A percentile compares a stretch with the other conserved stretches of the same genome.
These are phyloP conservation scores for Limosa lapponica DNA, from an alignment of 2,797 vertebrate genomes.

Conservation along the genomic window DNA sequence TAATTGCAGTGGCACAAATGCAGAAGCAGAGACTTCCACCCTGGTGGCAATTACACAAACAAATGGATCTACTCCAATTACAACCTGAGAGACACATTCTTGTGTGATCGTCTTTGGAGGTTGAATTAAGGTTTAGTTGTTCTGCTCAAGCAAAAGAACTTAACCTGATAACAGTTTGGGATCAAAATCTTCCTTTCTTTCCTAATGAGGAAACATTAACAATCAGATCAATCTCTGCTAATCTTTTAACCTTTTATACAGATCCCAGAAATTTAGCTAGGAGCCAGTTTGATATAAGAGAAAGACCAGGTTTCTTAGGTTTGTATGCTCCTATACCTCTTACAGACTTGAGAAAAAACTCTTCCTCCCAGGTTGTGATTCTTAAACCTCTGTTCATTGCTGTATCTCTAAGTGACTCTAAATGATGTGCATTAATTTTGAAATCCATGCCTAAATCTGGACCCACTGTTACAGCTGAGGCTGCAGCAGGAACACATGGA, in stretches of 20 bases:
- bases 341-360: not conserved
- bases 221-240: not conserved
- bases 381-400: not conserved
- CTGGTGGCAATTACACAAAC: constrained; percentile 1
- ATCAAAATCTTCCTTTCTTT: not conserved
- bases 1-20: not conserved
- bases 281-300: not conserved
- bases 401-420: not conserved
- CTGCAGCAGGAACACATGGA: not conserved
- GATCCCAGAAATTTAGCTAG: not conserved
- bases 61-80: not conserved
- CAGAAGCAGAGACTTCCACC: not conserved
- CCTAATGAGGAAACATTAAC: not conserved
- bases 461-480: not conserved
- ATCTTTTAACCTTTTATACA: not conserved
- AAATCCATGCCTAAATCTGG: not conserved
- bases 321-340: not conserved
- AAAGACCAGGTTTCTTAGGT: not conserved
- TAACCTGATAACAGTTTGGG: not conserved
- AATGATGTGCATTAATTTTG: not conserved
- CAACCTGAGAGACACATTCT: not conserved
- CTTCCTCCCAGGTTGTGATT: not conserved
- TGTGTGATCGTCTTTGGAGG: not conserved
- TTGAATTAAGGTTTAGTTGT: not conserved
- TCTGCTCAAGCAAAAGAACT: not conserved